Evolutionary conservation across 2,113 vertebrate species (phyloP).

Genomic region (Alouatta palliata): DNA sequence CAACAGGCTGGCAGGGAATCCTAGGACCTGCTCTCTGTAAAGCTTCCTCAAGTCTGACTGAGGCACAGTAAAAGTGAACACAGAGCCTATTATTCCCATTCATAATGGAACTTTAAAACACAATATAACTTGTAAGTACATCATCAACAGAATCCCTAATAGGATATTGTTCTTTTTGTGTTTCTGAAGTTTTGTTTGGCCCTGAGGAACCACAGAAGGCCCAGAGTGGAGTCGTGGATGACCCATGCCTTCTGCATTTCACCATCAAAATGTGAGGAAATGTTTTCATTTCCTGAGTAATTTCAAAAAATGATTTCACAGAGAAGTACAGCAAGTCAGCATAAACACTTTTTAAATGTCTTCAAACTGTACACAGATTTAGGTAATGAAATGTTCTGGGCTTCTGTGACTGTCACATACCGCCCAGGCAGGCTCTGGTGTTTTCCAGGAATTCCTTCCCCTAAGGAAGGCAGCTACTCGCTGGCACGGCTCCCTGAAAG

Average conservation of each 20-base stretch:
- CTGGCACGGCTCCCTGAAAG: not conserved
- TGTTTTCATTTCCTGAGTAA: constrained; percentile 24
- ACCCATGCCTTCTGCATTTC: not conserved
- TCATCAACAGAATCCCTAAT: not conserved
- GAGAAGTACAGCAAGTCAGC: constrained; percentile 12
- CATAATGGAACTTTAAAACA: constrained; percentile 38
- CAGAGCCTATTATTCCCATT: not conserved
- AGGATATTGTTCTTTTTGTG: not conserved
- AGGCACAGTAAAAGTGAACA: not conserved
- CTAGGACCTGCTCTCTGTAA: not conserved
- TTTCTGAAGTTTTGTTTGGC: not conserved
- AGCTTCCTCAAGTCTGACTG: not conserved
- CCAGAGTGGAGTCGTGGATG: not conserved
- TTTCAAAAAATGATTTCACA: not conserved
- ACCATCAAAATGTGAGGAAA: not conserved
- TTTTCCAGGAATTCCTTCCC: constrained; percentile 13
- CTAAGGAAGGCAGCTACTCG: not conserved
- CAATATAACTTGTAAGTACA: not conserved
- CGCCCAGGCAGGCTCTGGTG: not conserved
- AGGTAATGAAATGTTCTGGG: not conserved
- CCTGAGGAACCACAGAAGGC: not conserved
- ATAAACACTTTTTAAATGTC: constrained; percentile 32
- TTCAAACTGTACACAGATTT: constrained; percentile 11
- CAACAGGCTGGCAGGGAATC: not conserved
- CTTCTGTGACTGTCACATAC: not conserved